Conservation (phyloP, 2,888 invertebrate genomes). For the Lagria hirta region DNA sequence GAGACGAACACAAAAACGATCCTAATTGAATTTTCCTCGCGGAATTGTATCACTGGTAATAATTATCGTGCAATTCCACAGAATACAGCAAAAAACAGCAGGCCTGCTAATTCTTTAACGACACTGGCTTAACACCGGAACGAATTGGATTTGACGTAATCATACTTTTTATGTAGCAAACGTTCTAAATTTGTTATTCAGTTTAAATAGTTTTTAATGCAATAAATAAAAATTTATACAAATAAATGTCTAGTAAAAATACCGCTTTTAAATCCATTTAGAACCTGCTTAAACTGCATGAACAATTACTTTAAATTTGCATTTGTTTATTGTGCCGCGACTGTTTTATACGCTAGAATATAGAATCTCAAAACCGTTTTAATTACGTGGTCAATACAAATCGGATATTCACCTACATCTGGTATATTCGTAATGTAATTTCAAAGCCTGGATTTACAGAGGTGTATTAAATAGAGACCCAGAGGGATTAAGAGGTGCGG, state of each 20-base stretch:
- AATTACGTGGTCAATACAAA: too few relatives aligned
- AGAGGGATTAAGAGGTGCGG: conserved; percentile 20
- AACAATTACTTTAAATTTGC: too few relatives aligned
- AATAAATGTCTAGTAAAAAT: too few relatives aligned
- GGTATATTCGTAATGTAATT: conserved; percentile 20
- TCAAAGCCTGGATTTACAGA: conserved; percentile 19
- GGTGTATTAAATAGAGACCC: conserved; percentile 18
- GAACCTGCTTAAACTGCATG: too few relatives aligned
- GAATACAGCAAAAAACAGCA: conserved; percentile 10
- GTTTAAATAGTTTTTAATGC: too few relatives aligned
- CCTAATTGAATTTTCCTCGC: conserved; percentile 17
- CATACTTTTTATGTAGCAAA: too few relatives aligned
- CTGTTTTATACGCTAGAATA: too few relatives aligned
- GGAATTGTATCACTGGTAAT: conserved; percentile 19
- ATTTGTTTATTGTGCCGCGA: too few relatives aligned
- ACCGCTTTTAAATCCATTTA: too few relatives aligned
- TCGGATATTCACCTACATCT: conserved; percentile 8
- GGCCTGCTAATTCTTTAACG: conserved; percentile 12
- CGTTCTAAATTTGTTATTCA: too few relatives aligned
- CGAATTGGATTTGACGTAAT: conserved; percentile 22
- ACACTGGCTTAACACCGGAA: conserved; percentile 16
- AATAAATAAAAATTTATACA: too few relatives aligned
- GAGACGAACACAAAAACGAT: conserved; percentile 15
- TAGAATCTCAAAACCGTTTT: too few relatives aligned
- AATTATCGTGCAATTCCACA: conserved; percentile 14